A percentile compares a stretch with the other conserved stretches of the same genome.
These are phyloP conservation scores for Lepidurus arcticus DNA, from an alignment of 1,140 invertebrate species.

Conservation along the genomic window DNA sequence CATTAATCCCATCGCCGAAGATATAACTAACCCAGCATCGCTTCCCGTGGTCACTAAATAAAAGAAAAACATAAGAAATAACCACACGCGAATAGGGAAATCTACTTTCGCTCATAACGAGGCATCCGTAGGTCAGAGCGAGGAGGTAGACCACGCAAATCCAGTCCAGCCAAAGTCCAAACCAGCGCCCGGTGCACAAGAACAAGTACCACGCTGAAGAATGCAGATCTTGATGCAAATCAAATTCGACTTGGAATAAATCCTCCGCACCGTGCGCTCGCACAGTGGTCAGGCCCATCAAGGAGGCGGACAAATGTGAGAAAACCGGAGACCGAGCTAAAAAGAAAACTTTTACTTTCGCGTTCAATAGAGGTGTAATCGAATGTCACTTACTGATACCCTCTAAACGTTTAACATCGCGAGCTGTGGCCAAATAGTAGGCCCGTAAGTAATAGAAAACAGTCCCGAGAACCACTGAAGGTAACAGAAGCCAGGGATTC, in stretches of 20 bases:
- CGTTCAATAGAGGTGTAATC: not conserved
- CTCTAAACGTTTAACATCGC: constrained; percentile 82
- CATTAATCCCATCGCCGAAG: constrained; percentile 49
- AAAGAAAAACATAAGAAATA: not conserved
- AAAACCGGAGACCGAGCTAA: constrained; percentile 55
- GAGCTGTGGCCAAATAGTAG: constrained; percentile 73
- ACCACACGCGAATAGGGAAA: not conserved
- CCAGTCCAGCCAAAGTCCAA: constrained; percentile 74
- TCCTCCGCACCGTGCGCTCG: constrained; percentile 49
- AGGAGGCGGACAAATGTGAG: constrained; percentile 51
- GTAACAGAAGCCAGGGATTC: constrained; percentile 67
- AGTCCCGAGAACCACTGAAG: constrained; percentile 59
- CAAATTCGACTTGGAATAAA: constrained; percentile 48
- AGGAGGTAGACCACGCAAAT: constrained; percentile 65
- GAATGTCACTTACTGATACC: constrained; percentile 66
- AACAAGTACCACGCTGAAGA: constrained; percentile 60
- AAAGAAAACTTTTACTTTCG: constrained; percentile 38
- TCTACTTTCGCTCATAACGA: constrained; percentile 55
- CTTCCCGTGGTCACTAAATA: constrained; percentile 40
- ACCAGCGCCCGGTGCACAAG: constrained; percentile 69
- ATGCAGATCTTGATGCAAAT: constrained; percentile 45
- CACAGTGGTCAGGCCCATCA: constrained; percentile 53
- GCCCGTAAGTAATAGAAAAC: constrained; percentile 66
- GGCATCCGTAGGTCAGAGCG: constrained; percentile 64
- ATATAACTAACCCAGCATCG: constrained; percentile 49